phyloP scores from a whole-genome alignment of 2,797 vertebrate genomes.

The Cacajao melanocephalus region DNA sequence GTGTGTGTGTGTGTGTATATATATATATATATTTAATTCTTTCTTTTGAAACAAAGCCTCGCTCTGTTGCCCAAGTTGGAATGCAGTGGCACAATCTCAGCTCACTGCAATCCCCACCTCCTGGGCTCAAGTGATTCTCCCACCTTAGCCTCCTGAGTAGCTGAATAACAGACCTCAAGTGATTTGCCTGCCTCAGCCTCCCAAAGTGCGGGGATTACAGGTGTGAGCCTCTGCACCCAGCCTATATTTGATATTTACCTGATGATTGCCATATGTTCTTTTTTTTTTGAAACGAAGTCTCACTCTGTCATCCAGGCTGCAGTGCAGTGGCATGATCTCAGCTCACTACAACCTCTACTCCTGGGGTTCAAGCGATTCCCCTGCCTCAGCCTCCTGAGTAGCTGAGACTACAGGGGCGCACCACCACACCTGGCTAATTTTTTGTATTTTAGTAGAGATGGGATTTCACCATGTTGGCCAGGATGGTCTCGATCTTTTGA shows the following conservation, averaged over 20 bases:
- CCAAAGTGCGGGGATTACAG: neutral
- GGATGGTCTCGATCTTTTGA: too few species aligned
- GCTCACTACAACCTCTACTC: too few species aligned
- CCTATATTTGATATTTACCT: neutral
- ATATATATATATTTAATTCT: neutral
- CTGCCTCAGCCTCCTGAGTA: too few species aligned
- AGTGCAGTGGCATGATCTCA: too few species aligned
- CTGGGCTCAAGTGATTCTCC: neutral
- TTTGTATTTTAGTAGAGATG: too few species aligned
- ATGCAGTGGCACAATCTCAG: neutral
- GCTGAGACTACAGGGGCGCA: too few species aligned
- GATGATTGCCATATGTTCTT: neutral
- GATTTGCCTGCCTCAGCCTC: neutral
- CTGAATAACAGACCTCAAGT: neutral
- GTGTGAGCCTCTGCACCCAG: neutral
- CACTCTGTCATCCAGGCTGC: too few species aligned
- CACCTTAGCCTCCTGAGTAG: neutral
- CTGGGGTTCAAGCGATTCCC: too few species aligned
- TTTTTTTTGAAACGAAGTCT: too few species aligned
- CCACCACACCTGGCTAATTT: too few species aligned
- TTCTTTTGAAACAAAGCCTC: neutral
- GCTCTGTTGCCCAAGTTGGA: neutral
- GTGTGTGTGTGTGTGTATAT: too few species aligned
- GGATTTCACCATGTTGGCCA: too few species aligned
- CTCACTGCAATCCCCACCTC: neutral